Evolutionary conservation across 2,797 vertebrate species (phyloP).

Genomic region (Sebastes cheni): DNA sequence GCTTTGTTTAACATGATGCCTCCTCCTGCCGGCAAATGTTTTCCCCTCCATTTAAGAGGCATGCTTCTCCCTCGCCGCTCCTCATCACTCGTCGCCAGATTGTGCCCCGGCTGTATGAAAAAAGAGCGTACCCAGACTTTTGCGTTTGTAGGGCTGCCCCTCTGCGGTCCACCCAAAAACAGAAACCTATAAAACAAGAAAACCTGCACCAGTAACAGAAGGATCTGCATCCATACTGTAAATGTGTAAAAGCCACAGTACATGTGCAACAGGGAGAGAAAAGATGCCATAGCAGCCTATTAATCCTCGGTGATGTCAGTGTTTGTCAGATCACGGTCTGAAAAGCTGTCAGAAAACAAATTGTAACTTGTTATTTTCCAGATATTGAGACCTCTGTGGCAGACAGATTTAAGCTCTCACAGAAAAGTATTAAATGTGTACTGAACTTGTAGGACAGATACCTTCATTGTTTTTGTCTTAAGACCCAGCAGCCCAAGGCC

Average conservation of each 20-base stretch:
- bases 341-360: neutral
- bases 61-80: too few species aligned
- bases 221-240: neutral
- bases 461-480: neutral
- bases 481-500: neutral
- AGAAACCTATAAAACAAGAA: neutral
- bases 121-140: too few species aligned
- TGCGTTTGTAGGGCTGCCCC: too few species aligned
- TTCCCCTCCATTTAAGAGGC: too few species aligned
- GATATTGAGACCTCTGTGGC: neutral
- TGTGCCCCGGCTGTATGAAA: too few species aligned
- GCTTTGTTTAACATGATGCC: too few species aligned
- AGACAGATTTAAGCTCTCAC: neutral
- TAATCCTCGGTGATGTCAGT: neutral
- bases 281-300: neutral
- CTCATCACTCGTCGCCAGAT: too few species aligned
- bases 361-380: neutral
- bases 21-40: too few species aligned
- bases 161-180: too few species aligned
- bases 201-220: neutral
- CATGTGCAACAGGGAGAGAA: neutral
- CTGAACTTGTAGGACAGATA: neutral
- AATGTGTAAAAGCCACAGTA: neutral
- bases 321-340: neutral
- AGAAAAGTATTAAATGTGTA: neutral